Evolutionary conservation across 2,888 invertebrate species (phyloP), one percentile per base, ranked within the genome.

Genomic region (Leucoma salicis): DNA sequence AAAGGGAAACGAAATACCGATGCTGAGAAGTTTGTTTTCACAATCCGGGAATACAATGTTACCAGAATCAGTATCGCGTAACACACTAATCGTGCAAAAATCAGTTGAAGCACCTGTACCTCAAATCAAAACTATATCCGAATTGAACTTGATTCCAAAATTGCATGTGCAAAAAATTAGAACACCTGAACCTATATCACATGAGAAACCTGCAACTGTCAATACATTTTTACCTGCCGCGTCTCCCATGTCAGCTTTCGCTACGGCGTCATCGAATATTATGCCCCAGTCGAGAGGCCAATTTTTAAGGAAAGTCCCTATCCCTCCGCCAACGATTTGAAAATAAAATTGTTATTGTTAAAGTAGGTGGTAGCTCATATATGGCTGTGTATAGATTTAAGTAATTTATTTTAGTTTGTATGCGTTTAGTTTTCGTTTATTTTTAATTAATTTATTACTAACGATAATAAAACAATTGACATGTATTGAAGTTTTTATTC

Each of bases 291-390:
- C 70, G 0, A 69, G 70, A 25, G 72, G 72, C 10, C 73, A 78
- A 11, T 79, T 70, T 46, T 61, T 81, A 32, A 70, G 77, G 35
- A 82, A 80, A 53, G 74, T 79, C 32, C 75, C 78, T 1, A 77
- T 81, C 28, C 74, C 78, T 0, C 79, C 79, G 1, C 79, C 78
- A 2, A 45, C 44, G 60, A 56, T 33, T 44, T 78, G 44, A 41
- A 11, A 11, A 24, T n/a, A n/a, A n/a, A n/a, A n/a, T n/a, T n/a
- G n/a, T n/a, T n/a, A n/a, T n/a, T 7, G 3, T 15, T 31, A 11
- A n/a, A 14, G 2, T n/a, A 36, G 27, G 11, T 7, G 15, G 15
- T 0, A 8, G 21, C 6, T 21, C 6, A 21, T 21, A 6, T 21
- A 15, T 14, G 11, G 1, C 12, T 24, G 8, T 24, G 12, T 25